Percentiles rank a stretch among this genome's conserved stretches.
Evolutionary conservation across 1,140 invertebrate species (phyloP).

Genomic region (Metaphire vulgaris): DNA sequence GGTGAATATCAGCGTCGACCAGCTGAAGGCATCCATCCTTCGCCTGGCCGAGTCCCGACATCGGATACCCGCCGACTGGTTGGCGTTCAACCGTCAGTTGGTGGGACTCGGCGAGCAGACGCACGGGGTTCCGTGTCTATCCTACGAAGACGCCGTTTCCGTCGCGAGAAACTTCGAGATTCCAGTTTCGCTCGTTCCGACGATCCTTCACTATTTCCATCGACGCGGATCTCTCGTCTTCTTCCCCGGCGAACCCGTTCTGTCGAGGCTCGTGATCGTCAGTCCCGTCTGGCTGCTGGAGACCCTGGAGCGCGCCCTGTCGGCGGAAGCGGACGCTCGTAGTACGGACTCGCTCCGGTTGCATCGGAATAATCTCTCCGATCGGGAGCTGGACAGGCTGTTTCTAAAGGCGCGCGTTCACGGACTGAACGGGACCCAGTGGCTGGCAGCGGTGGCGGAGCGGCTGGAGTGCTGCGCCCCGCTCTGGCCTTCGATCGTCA

Average conservation of each 20-base stretch:
- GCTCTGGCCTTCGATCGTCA: neutral
- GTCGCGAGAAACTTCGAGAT: slow-evolving; percentile 25
- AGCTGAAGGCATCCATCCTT: slow-evolving; percentile 28
- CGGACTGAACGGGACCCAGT: neutral
- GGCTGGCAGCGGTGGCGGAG: slow-evolving; percentile 22
- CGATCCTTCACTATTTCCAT: slow-evolving; percentile 29
- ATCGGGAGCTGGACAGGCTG: slow-evolving; percentile 23
- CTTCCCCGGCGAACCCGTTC: slow-evolving; percentile 10
- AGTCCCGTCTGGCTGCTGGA: slow-evolving; percentile 28
- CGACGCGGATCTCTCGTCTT: slow-evolving; percentile 24
- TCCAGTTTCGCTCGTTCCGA: slow-evolving; percentile 13
- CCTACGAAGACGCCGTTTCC: slow-evolving; percentile 23
- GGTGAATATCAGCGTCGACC: slow-evolving; percentile 24
- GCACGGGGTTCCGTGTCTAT: slow-evolving; percentile 12
- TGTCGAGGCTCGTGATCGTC: slow-evolving; percentile 26
- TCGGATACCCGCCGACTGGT: slow-evolving; percentile 23
- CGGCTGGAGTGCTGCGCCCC: slow-evolving; percentile 22
- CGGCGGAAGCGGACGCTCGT: neutral
- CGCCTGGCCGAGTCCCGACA: slow-evolving; percentile 12
- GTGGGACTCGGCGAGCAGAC: slow-evolving; percentile 16
- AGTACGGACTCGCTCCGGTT: neutral
- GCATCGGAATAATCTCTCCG: neutral
- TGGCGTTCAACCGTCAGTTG: slow-evolving; percentile 17
- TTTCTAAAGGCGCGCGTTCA: neutral
- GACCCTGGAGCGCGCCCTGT: slow-evolving; percentile 8